Evolutionary conservation across 1,140 invertebrate species (phyloP).

Genomic region (Hycleus phaleratus): DNA sequence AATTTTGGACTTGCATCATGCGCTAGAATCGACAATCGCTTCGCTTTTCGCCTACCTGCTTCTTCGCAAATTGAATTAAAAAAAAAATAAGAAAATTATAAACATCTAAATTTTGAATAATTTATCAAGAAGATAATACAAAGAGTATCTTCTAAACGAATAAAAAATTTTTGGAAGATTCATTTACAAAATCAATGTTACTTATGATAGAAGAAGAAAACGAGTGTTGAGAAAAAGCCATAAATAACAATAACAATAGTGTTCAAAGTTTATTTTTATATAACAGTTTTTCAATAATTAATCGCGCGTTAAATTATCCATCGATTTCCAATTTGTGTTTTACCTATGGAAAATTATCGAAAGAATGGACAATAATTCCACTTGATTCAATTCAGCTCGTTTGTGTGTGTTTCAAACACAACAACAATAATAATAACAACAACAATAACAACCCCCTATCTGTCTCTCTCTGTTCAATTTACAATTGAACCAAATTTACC

Average conservation of each 20-base stretch:
- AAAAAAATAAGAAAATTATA: neutral
- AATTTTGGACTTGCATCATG: constrained; percentile 35
- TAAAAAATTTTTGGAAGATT: constrained; percentile 4
- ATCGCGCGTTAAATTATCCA: neutral
- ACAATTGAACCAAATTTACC: constrained; percentile 6
- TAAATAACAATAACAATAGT: constrained; percentile 9
- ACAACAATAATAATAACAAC: no score
- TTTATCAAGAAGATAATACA: constrained; percentile 7
- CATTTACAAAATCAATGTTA: neutral
- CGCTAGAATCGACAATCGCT: constrained; percentile 39
- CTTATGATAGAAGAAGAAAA: no score
- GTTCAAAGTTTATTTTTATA: constrained; percentile 26
- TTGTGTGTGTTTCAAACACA: constrained; percentile 7
- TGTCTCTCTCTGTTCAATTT: constrained; percentile 1
- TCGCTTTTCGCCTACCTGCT: constrained; percentile 37
- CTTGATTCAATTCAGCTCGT: constrained; percentile 21
- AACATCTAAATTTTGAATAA: neutral
- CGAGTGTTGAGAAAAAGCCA: no score
- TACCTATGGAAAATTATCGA: constrained; percentile 20
- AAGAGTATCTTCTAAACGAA: neutral
- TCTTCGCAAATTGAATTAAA: constrained; percentile 20
- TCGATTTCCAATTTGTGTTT: constrained; percentile 2
- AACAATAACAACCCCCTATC: neutral
- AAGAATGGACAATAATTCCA: constrained; percentile 36
- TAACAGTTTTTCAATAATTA: constrained; percentile 4